These are phyloP conservation scores for Agrochola lota DNA, from an alignment of 2,888 invertebrate species.

Conservation along the genomic window DNA sequence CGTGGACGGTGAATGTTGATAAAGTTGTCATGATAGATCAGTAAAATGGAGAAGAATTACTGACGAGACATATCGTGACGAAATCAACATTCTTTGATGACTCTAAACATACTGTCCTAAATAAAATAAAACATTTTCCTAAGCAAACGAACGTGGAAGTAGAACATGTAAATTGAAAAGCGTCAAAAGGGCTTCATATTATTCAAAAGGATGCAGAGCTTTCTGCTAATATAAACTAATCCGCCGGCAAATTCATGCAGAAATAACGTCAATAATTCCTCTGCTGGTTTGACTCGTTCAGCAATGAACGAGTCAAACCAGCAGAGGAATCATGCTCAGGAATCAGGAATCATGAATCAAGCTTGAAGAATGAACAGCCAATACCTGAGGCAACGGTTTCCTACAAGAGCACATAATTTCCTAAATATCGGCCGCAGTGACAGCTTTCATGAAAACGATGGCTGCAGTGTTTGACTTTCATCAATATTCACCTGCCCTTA, in stretches of 20 bases:
- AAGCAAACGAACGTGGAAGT: too few species aligned
- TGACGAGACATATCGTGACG: not conserved
- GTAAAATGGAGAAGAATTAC: not conserved
- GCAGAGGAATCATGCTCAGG: too few species aligned
- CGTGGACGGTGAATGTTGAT: not conserved
- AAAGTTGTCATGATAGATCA: constrained; percentile 20
- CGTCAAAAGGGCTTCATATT: not conserved
- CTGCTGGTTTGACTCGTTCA: not conserved
- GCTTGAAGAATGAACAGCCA: too few species aligned
- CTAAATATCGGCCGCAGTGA: too few species aligned
- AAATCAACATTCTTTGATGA: not conserved
- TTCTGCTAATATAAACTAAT: not conserved
- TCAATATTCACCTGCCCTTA: too few species aligned
- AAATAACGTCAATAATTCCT: not conserved
- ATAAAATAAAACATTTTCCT: not conserved
- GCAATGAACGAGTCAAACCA: too few species aligned
- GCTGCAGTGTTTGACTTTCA: too few species aligned
- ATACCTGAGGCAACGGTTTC: too few species aligned
- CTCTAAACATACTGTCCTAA: not conserved
- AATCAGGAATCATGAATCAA: too few species aligned
- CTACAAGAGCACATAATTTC: too few species aligned
- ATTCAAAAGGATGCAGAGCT: too few species aligned
- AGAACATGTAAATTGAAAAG: not conserved
- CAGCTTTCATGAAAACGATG: too few species aligned
- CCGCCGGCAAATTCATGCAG: not conserved